Evolutionary conservation across 2,797 vertebrate genomes (phyloP).

Genomic region (Nothura maculosa): DNA sequence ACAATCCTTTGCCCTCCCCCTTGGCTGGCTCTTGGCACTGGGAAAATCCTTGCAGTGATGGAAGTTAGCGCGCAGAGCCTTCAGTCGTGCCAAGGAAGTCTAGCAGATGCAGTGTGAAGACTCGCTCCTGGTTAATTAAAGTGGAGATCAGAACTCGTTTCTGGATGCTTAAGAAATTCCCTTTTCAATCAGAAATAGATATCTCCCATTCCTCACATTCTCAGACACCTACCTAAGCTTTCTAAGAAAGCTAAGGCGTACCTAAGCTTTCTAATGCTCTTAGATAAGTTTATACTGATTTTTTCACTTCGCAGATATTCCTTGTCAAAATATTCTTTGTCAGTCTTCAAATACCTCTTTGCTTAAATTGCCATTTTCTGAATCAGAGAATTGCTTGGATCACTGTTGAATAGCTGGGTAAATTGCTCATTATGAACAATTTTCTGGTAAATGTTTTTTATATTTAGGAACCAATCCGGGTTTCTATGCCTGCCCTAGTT

Average conservation of each 20-base stretch:
- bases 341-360: not conserved
- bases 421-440: conserved; percentile 26
- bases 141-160: conserved; percentile 20
- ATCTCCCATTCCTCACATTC: not conserved
- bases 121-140: conserved; percentile 59
- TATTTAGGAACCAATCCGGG: conserved; percentile 12
- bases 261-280: not conserved
- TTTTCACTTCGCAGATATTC: not conserved
- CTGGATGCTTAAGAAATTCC: conserved; percentile 18
- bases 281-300: not conserved
- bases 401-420: conserved; percentile 22
- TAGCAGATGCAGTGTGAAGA: conserved; percentile 37
- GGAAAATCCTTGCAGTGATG: not conserved
- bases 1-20: not conserved
- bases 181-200: not conserved
- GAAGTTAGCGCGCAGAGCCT: not conserved
- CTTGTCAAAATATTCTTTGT: conserved; percentile 23
- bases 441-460: not conserved
- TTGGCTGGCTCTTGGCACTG: conserved; percentile 40
- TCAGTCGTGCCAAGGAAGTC: conserved; percentile 18
- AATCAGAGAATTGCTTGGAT: conserved; percentile 6
- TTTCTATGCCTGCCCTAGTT: conserved; percentile 1
- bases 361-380: conserved; percentile 15
- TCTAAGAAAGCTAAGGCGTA: not conserved
- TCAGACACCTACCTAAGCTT: not conserved